Conservation (phyloP, 2,888 invertebrate genomes). For the Dryadula phaetusa region DNA sequence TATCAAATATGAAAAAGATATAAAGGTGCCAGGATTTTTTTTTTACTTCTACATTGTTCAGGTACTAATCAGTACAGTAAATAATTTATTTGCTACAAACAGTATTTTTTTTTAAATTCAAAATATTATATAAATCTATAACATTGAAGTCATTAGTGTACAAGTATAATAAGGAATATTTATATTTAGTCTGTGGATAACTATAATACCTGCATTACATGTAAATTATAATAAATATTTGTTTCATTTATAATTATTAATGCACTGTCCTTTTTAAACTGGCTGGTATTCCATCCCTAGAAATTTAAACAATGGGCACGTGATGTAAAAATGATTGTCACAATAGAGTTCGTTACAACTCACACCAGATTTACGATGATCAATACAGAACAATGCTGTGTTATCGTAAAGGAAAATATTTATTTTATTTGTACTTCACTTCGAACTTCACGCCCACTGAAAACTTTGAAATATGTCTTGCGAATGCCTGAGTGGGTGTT, state of each 20-base stretch:
- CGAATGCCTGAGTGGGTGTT: slow-evolving; percentile 26
- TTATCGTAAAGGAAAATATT: slow-evolving; percentile 55
- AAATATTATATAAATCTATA: too few species aligned
- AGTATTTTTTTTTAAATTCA: too few species aligned
- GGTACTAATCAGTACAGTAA: too few species aligned
- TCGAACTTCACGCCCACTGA: slow-evolving; percentile 45
- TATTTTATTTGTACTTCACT: slow-evolving; percentile 51
- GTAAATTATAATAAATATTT: neutral
- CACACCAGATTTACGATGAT: slow-evolving; percentile 61
- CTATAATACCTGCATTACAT: too few species aligned
- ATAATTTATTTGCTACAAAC: too few species aligned
- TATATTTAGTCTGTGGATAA: too few species aligned
- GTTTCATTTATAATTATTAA: neutral
- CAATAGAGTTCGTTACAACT: slow-evolving; percentile 52
- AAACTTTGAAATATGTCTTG: slow-evolving; percentile 33
- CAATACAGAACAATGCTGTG: slow-evolving; percentile 62
- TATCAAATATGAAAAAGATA: too few species aligned
- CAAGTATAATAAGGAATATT: too few species aligned
- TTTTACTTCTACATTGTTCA: too few species aligned
- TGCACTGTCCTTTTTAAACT: too few species aligned
- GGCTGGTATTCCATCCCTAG: neutral
- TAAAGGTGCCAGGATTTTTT: too few species aligned
- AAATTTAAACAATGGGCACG: slow-evolving; percentile 23
- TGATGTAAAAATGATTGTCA: slow-evolving; percentile 38
- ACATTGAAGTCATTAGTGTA: too few species aligned